Evolutionary conservation across 2,113 vertebrate genomes (phyloP), one percentile per base, ranked within the genome.

Genomic region (Baryphthengus martii): DNA sequence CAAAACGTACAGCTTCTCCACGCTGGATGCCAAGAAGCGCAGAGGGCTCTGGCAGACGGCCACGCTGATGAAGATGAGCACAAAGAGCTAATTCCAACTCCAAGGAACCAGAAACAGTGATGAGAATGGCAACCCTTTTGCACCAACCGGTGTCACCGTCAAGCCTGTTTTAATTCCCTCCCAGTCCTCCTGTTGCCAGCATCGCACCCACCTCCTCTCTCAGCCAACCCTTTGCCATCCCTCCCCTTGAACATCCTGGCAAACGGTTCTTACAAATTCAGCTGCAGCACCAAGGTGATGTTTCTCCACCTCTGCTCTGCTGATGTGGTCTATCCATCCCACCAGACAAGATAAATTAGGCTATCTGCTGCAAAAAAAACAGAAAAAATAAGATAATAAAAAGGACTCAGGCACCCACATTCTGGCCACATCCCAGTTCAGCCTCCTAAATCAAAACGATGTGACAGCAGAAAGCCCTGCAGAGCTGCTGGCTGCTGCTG

Each of bases 1-100:
- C 24, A 47, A 29, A 61, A 10, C 0, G 0, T 4, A 7, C 33
- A 20, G 72, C 61, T 62, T 52, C 37, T 44, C 50, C 52, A 16
- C 0, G 1, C 14, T 3, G 0, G 15, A 17, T 24, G 53, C 68
- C 81, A 85, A 62, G 53, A 39, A 31, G 53, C 0, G 6, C 2
- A 3, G 28, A 26, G 68, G 0, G 1, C 53, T 56, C 17, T 56
- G 72, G 83, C 72, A 61, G 28, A 16, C 1, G 1, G 23, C 53
- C 65, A 13, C 3, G 2, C 39, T 33, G 53, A 68, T 17, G 49
- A 45, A 39, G 49, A 39, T 40, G 0, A 39, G 66, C 45, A 11
- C 45, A n/a, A 13, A 35, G 50, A 31, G 71, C 65, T 55, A 55
- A 90, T 28, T 31, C 84, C 83, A 83, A 24, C 19, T 26, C 52